Base-by-base conservation (phyloP, 1,140 invertebrate species). In the Drosophila sechellia region DNA sequence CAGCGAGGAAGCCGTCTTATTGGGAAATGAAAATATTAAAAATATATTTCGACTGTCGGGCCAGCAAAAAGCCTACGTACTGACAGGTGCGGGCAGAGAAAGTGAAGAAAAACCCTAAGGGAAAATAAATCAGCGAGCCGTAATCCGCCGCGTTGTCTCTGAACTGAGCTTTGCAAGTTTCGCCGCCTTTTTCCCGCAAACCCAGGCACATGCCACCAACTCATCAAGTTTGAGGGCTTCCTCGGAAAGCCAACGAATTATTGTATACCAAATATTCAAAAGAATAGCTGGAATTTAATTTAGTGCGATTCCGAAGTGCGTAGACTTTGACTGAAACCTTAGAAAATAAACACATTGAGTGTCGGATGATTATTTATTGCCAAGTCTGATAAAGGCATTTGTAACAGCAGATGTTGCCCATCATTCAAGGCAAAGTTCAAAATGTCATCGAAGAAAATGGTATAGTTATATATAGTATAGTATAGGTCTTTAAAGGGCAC, bases 21-120 rank as follows among this genome's bases (percentile, higher is more conserved):
- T 70, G 64, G 66, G 64, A 70, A 70, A 70, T 57, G 66, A 70
- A 70, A 70, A 70, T 70, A 70, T 70, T 70, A 70, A 70, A 70
- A 70, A 70, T 70, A 69, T 69, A 68, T 52, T 25, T 17, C 60
- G 25, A 61, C 61, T 60, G 55, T 60, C 48, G 11, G 4, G 6
- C 31, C 52, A 3, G 37, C 0, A 39, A 11, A 42, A 56, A 43
- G 39, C 37, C 54, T 15, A 35, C 50, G 50, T 25, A 25, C 64
- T 57, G 66, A 56, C 66, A 69, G 50, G 25, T 13, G 20, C 22
- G 13, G 22, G 22, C 13, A 17, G 15, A 25, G 25, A 31, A 45
- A 20, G 12, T 12, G 37, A 39, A 31, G 35, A 49, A 27, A 48
- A 25, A 70, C 69, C 68, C 68, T 57, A 57, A 57, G 52, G 35